These are phyloP conservation scores for Ficedula albicollis DNA, from an alignment of 2,797 vertebrate genomes.

Conservation along the genomic window DNA sequence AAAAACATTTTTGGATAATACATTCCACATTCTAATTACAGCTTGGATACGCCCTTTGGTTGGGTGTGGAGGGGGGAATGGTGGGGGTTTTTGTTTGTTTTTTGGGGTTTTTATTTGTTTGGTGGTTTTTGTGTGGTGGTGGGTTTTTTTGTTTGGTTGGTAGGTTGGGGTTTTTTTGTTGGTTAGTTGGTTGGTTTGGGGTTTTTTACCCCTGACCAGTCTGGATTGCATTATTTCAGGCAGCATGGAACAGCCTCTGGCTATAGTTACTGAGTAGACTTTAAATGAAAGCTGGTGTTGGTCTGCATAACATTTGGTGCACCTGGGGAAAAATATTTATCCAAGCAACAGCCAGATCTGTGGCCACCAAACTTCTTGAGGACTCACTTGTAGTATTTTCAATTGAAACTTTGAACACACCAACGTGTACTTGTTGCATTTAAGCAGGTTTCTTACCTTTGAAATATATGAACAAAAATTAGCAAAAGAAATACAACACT, in stretches of 20 bases:
- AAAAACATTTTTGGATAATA: slow-evolving; percentile 23
- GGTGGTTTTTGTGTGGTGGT: not conserved
- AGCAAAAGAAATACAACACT: not conserved
- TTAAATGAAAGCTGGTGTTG: slow-evolving; percentile 50
- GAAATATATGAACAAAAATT: not conserved
- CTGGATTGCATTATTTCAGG: slow-evolving; percentile 59
- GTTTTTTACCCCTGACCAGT: not conserved
- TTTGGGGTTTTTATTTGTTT: not conserved
- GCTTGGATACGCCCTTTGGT: not conserved
- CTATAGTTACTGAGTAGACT: slow-evolving; percentile 23
- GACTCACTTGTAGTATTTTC: not conserved
- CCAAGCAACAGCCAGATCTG: slow-evolving; percentile 7
- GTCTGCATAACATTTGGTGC: slow-evolving; percentile 43
- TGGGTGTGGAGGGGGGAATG: rapidly evolving
- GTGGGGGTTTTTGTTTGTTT: not conserved
- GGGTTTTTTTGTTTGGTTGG: not conserved
- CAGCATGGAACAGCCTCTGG: slow-evolving; percentile 36
- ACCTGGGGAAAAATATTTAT: slow-evolving; percentile 63
- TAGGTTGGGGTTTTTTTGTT: not conserved
- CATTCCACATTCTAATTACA: not conserved
- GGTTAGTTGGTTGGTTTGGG: not conserved
- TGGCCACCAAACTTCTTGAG: slow-evolving; percentile 17
- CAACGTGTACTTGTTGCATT: not conserved
- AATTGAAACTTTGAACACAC: not conserved
- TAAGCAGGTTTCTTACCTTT: not conserved